Percentiles rank a stretch among this genome's conserved stretches.
Conservation (phyloP, 2,113 vertebrate genomes). For the Trochalopteron elliotii region DNA sequence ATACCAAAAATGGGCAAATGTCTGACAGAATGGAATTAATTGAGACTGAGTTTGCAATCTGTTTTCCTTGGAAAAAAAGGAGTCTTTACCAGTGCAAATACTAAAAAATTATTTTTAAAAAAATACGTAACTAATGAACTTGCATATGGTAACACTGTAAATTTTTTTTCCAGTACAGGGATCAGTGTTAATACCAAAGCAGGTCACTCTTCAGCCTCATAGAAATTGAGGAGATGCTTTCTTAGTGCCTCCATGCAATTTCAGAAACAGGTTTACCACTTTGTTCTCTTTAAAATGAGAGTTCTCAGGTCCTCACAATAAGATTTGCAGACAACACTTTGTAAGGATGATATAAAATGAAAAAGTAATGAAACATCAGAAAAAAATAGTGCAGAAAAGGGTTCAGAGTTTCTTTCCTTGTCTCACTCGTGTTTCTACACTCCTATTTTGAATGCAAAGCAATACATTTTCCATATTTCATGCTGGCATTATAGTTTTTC, state of each 20-base stretch:
- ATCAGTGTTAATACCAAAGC: not conserved
- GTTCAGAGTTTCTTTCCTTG: not conserved
- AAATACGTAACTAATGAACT: not conserved
- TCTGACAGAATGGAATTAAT: slow-evolving; percentile 63
- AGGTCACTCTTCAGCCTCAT: not conserved
- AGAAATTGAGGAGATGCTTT: not conserved
- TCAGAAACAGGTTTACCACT: not conserved
- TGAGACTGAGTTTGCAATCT: slow-evolving; percentile 64
- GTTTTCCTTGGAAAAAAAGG: slow-evolving; percentile 1
- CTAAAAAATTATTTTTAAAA: not conserved
- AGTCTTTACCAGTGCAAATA: not conserved
- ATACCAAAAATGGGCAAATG: slow-evolving; percentile 52
- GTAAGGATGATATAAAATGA: not conserved
- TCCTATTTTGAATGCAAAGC: not conserved
- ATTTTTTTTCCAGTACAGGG: not conserved
- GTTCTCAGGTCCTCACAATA: not conserved
- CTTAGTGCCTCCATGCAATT: not conserved
- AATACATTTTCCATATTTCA: not conserved
- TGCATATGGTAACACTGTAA: not conserved
- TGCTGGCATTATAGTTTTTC: not conserved
- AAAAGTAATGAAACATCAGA: not conserved
- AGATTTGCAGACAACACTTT: not conserved
- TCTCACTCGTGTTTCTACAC: not conserved
- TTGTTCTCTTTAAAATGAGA: slow-evolving; percentile 18
- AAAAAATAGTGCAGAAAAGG: not conserved